Evolutionary conservation across 2,888 invertebrate species (phyloP).

Genomic region (Nymphalis polychloros): DNA sequence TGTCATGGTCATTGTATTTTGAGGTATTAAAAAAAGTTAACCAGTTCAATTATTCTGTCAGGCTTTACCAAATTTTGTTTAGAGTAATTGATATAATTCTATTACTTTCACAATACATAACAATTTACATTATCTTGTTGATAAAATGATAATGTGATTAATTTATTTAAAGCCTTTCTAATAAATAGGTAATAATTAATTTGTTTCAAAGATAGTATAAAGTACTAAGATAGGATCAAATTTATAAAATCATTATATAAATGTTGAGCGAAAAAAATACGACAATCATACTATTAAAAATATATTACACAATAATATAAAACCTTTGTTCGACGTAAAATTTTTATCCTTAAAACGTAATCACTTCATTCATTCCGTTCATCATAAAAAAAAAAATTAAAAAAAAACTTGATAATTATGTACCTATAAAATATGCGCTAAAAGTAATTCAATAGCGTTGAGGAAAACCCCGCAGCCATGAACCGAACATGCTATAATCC

Average conservation of each 20-base stretch:
- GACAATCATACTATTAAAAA: background rate
- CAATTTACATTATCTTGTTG: too few relatives aligned
- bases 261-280: background rate
- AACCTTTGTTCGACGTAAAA: background rate
- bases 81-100: too few relatives aligned
- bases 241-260: background rate
- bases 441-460: slow-evolving; percentile 28
- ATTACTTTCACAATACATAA: too few relatives aligned
- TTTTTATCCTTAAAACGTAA: background rate
- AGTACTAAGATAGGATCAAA: too few relatives aligned
- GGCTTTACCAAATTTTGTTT: too few relatives aligned
- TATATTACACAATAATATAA: background rate
- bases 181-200: too few relatives aligned
- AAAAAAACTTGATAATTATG: background rate
- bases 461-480: slow-evolving; percentile 38
- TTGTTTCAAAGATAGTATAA: too few relatives aligned
- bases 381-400: background rate
- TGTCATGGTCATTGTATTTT: too few relatives aligned
- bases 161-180: too few relatives aligned
- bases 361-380: background rate
- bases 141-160: too few relatives aligned
- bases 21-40: too few relatives aligned
- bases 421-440: slow-evolving; percentile 16
- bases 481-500: slow-evolving; percentile 53
- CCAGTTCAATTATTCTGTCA: too few relatives aligned